Base-by-base conservation (phyloP, 2,888 invertebrate genomes). In the Tanaodytes sp. region DNA sequence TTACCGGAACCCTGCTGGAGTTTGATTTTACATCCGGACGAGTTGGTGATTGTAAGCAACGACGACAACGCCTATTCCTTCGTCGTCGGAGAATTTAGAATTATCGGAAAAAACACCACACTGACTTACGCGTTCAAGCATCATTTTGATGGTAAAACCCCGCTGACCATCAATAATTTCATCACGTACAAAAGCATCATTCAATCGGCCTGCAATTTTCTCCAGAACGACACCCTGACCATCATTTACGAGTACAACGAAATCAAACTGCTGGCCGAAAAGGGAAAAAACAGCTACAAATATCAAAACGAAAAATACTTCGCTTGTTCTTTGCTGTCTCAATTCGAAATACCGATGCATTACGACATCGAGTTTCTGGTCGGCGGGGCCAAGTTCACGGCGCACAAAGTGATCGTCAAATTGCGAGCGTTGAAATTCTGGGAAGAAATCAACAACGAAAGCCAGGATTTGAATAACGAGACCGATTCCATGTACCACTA, bases 391-490 rank as follows among this genome's bases (percentile, higher is more conserved):
- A 42, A 54, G 15, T 54, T 54, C 12, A 1, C 12, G 4, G 54
- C 54, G 1, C 54, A 54, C 18, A 42, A 31, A 54, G 42, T 33
- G 1, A 30, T 54, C 0, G 31, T 54, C 11, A 16, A 54, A 14
- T 18, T 54, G 0, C 30, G 54, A 11, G 30, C 42, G 12, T 11
- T 9, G 5, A 31, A 54, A 9, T 42, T 54, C 14, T 54, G 42
- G 54, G 20, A 19, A 23, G 51, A 51, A 5, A 11, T 51, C 9
- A 19, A 36, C 1, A 2, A 19, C 1, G 14, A 5, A 33, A 11
- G 4, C 3, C 11, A n/a, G 4, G n/a, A 33, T n/a, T 8, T 8
- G 6, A 27, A 27, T 27, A 9, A 8, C 12, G 42, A 19, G n/a
- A 14, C 11, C 27, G 20, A 45, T 5, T 5, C 4, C 3, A 4